Percentiles rank a stretch among this genome's conserved stretches.
Evolutionary conservation across 2,888 invertebrate species (phyloP).

Genomic region (Ophion slaviceki): DNA sequence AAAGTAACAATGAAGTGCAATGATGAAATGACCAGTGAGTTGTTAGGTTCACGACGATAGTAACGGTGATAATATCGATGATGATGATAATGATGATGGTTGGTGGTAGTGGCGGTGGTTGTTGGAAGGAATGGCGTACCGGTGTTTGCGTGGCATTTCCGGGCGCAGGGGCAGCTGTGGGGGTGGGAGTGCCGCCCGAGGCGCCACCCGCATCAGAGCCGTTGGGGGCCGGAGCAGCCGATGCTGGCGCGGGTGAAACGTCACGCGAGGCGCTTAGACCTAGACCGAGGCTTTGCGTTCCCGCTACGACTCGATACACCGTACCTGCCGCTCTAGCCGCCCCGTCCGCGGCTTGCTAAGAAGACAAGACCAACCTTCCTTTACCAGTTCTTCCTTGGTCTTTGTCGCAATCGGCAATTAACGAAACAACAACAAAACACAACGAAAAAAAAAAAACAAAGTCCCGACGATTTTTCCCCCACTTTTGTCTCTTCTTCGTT

Average conservation of each 20-base stretch:
- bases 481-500: constrained; percentile 24
- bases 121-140: constrained; percentile 83
- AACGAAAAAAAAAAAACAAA: constrained; percentile 27
- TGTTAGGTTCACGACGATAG: background rate
- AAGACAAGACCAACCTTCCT: constrained; percentile 78
- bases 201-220: constrained; percentile 78
- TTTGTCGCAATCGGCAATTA: constrained; percentile 8
- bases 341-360: constrained; percentile 91
- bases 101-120: constrained; percentile 70
- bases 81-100: constrained; percentile 59
- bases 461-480: constrained; percentile 23
- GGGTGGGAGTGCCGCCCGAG: constrained; percentile 73
- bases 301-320: constrained; percentile 91
- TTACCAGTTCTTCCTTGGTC: constrained; percentile 57
- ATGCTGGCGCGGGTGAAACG: constrained; percentile 82
- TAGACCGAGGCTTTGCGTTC: constrained; percentile 90
- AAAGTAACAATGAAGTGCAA: background rate
- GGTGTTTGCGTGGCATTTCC: constrained; percentile 81
- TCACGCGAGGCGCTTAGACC: constrained; percentile 86
- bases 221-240: constrained; percentile 64
- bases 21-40: constrained; percentile 4
- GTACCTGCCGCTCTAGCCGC: constrained; percentile 92
- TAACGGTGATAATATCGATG: constrained; percentile 3
- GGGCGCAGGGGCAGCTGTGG: constrained; percentile 77
- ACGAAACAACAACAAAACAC: constrained; percentile 16